Evolutionary conservation across 2,888 invertebrate species (phyloP).

Genomic region (Troides oblongomaculatus): DNA sequence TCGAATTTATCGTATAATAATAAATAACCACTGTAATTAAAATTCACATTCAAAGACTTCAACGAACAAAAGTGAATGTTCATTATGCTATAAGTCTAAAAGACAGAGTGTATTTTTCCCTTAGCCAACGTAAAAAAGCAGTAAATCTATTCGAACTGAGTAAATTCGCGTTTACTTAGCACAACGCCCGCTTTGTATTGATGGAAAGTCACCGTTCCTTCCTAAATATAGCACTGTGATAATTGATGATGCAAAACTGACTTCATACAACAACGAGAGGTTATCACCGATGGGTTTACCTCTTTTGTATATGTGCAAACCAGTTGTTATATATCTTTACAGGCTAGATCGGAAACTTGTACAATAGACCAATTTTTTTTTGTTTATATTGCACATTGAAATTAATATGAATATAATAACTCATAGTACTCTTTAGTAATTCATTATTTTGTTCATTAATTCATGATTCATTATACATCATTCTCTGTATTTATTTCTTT

Average conservation of each 20-base stretch:
- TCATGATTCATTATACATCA: too few species aligned
- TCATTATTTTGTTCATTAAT: too few species aligned
- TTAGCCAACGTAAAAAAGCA: neutral
- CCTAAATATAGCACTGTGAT: constrained; percentile 46
- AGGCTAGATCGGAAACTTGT: too few species aligned
- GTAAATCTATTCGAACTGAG: neutral
- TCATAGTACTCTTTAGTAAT: too few species aligned
- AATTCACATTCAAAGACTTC: too few species aligned
- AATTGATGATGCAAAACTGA: constrained; percentile 51
- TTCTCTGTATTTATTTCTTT: too few species aligned
- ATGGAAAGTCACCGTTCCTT: constrained; percentile 42
- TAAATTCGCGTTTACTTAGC: constrained; percentile 12
- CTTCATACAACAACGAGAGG: constrained; percentile 35
- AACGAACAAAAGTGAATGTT: too few species aligned
- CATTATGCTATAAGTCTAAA: neutral
- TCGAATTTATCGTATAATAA: neutral
- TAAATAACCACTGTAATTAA: neutral
- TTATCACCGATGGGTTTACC: constrained; percentile 2
- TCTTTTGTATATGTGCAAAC: neutral
- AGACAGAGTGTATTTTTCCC: neutral
- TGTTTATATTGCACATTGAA: too few species aligned
- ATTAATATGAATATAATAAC: too few species aligned
- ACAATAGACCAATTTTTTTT: too few species aligned
- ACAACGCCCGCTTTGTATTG: constrained; percentile 37
- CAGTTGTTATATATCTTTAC: too few species aligned